phyloP scores from a whole-genome alignment of 1,140 invertebrate genomes.

The Penaeus japonicus region DNA sequence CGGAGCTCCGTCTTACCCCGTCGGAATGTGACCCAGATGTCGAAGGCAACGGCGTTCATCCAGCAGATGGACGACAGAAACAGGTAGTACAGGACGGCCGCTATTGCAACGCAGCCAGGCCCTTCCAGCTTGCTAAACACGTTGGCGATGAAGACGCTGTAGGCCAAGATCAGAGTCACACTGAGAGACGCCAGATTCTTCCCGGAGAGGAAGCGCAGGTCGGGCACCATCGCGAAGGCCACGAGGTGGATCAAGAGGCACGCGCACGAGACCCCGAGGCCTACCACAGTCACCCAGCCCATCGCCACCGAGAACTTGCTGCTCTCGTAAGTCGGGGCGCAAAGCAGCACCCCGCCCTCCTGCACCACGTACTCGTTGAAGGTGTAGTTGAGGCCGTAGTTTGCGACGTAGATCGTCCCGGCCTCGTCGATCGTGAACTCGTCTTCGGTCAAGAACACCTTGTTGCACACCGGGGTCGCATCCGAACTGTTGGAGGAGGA shows the following conservation, averaged over 20 bases:
- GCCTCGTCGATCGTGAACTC: no score
- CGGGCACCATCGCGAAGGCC: conserved; percentile 65
- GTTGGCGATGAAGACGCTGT: conserved; percentile 66
- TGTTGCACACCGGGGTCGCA: conserved; percentile 61
- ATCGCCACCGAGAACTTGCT: conserved; percentile 65
- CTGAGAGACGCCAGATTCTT: conserved; percentile 68
- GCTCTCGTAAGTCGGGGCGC: conserved; percentile 56
- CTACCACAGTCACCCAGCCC: conserved; percentile 66
- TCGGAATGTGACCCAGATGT: conserved; percentile 75
- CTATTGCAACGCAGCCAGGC: conserved; percentile 69
- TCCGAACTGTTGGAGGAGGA: conserved; percentile 61
- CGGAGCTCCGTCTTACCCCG: conserved; percentile 67
- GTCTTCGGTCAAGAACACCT: conserved; percentile 60
- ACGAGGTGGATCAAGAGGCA: conserved; percentile 67
- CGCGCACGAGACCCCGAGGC: conserved; percentile 66
- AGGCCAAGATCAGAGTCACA: conserved; percentile 66
- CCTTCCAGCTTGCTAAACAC: conserved; percentile 60
- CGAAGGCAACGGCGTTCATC: conserved; percentile 95
- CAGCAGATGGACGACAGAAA: conserved; percentile 94
- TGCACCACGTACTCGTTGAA: conserved; percentile 61
- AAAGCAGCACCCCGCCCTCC: conserved; percentile 61
- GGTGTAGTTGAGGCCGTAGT: conserved; percentile 51
- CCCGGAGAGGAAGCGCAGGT: conserved; percentile 68
- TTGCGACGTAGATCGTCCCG: no score
- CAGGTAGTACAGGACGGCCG: conserved; percentile 88